Evolutionary conservation across 1,140 invertebrate species (phyloP).

Genomic region (Heliconius nattereri): DNA sequence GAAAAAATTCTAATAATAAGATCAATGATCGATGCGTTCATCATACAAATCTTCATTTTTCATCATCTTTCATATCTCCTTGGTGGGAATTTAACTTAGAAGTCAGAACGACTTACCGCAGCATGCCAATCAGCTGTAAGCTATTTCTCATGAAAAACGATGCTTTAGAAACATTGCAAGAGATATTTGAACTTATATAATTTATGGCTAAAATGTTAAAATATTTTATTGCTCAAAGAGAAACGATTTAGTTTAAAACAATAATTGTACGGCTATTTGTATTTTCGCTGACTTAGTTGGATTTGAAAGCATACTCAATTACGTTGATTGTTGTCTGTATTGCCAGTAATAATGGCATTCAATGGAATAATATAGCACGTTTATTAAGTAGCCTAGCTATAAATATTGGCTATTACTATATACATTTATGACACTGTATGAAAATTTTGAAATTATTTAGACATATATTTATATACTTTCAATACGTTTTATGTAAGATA

Average conservation of each 20-base stretch:
- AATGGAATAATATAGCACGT: slow-evolving; percentile 13
- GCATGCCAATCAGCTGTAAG: neutral
- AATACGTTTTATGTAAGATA: no score
- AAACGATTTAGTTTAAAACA: slow-evolving; percentile 23
- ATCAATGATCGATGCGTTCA: neutral
- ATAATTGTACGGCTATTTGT: slow-evolving; percentile 20
- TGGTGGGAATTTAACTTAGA: neutral
- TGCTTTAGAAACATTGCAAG: neutral
- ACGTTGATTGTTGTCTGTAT: slow-evolving; percentile 28
- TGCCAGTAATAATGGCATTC: slow-evolving; percentile 23
- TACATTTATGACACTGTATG: neutral
- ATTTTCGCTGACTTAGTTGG: slow-evolving; percentile 25
- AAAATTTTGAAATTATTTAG: neutral
- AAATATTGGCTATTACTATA: neutral
- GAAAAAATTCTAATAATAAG: no score
- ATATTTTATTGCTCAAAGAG: slow-evolving; percentile 21
- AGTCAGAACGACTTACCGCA: neutral
- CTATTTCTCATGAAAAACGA: slow-evolving; percentile 6
- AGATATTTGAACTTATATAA: neutral
- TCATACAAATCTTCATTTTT: neutral
- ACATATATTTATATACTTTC: no score
- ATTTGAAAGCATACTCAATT: slow-evolving; percentile 23
- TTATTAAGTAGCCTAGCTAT: slow-evolving; percentile 12
- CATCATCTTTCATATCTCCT: neutral
- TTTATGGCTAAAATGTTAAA: slow-evolving; percentile 8